Evolutionary conservation across 2,888 invertebrate genomes (phyloP), one percentile per base, ranked within the genome.

Genomic region (Lysandra bellargus): DNA sequence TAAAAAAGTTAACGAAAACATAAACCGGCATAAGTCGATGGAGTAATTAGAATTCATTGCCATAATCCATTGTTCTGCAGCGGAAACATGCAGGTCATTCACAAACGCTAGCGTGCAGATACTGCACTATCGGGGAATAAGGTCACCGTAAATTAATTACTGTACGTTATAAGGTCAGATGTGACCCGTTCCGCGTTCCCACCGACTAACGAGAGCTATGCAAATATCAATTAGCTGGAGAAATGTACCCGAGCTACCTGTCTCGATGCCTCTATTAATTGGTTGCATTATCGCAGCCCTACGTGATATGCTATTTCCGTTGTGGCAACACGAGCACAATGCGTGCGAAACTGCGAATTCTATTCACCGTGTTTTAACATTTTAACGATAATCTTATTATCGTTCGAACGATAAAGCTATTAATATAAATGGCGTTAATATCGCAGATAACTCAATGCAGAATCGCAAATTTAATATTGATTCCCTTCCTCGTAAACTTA

Each of bases 171-270:
- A 84, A 85, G 86, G 85, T 86, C 86, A 84, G 86, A 84, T 85
- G 84, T 83, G 83, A 83, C 85, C 83, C 81, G 83, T 84, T 86
- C 86, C 85, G 83, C 82, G 81, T 84, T 84, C 83, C 85, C 82
- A 80, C 78, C 80, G 74, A 76, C 83, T 84, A 83, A 82, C 82
- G 83, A 83, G 84, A 83, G 83, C 82, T 85, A 89, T 88, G 89
- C 88, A 89, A 89, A 91, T 90, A 90, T 89, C 89, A 90, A 91
- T 91, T 91, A 91, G 88, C 84, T 76, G 82, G 84, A 82, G 87
- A 88, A 89, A 89, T 87, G 87, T 83, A 83, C 81, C 80, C 80
- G 82, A 80, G 83, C 85, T 85, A 86, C 87, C 86, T 86, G 85
- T 84, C 83, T 81, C 81, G 83, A 84, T 84, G 83, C 83, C 78